Evolutionary conservation across 2,113 vertebrate species (phyloP), one percentile per base, ranked within the genome.

Genomic region (Prionailurus viverrinus): DNA sequence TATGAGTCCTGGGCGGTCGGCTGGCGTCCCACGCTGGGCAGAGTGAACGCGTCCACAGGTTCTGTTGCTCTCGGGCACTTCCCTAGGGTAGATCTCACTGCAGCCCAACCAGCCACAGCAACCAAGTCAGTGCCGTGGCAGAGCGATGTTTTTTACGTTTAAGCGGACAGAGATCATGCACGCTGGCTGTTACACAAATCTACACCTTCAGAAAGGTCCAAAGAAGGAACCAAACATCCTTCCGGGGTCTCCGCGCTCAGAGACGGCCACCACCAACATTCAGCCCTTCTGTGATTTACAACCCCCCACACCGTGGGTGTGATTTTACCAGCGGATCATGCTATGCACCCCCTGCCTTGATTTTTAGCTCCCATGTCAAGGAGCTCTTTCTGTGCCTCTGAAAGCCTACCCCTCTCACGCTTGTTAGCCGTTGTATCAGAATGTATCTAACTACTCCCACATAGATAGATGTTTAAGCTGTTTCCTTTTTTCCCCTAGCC

Each of bases 261-360:
- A 86, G 61, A 82, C 13, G 84, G 41, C 13, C 25, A 18, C 18
- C 36, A 53, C 61, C 68, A 78, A 14, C 84, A 39, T 8, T 1
- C 3, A 61, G 48, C 16, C 31, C 5, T 66, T 87, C 25, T 8
- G 11, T 45, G 45, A 9, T 29, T 25, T 7, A 19, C 21, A 16
- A 0, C 7, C 27, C 31, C 8, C 48, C 31, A 45, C 1, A 11
- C 18, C 7, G 13, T 27, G 1, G 15, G 27, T 13, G 11, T 27
- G 36, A 25, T 36, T 36, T n/a, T 15, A 53, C 15, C 41, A 8
- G 23, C 0, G 45, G 21, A 41, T 33, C 31, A 10, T 13, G 21
- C 12, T 71, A n/a, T 6, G 12, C 1, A 76, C 33, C 33, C 45
- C 33, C n/a, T 73, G 31, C 41, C 66, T 85, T 39, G 21, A 7